A percentile compares a stretch with the other conserved stretches of the same genome.
Conservation (phyloP, 2,888 invertebrate genomes). For the Actias luna region DNA sequence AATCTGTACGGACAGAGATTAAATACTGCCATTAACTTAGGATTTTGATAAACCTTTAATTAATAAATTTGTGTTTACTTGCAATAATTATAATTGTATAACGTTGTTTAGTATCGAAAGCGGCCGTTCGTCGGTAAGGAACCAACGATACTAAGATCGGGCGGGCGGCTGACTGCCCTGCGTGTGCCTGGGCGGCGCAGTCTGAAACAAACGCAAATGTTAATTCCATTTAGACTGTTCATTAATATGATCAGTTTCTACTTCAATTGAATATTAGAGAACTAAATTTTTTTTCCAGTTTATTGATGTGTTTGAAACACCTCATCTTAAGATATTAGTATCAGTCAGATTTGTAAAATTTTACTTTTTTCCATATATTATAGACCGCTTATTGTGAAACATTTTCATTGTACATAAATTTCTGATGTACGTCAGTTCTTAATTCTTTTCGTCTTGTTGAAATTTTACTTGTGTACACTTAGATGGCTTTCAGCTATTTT, state of each 20-base stretch:
- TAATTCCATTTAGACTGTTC: slow-evolving; percentile 62
- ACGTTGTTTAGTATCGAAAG: slow-evolving; percentile 16
- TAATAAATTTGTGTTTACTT: not conserved
- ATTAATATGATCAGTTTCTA: slow-evolving; percentile 26
- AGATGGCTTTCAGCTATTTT: too few species aligned
- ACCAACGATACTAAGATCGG: slow-evolving; percentile 48
- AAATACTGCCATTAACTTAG: too few species aligned
- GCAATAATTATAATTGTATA: not conserved
- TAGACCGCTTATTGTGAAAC: not conserved
- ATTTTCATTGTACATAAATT: too few species aligned
- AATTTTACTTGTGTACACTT: too few species aligned
- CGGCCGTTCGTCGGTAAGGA: slow-evolving; percentile 37
- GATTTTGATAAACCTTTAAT: not conserved
- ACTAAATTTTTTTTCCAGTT: not conserved
- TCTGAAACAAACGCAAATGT: slow-evolving; percentile 36
- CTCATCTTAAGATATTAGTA: not conserved
- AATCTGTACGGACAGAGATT: too few species aligned
- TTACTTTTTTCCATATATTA: not conserved
- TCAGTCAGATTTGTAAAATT: not conserved
- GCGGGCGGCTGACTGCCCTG: slow-evolving; percentile 37
- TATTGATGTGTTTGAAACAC: not conserved
- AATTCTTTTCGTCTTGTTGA: too few species aligned
- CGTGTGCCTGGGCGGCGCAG: slow-evolving; percentile 45
- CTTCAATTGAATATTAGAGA: slow-evolving; percentile 27
- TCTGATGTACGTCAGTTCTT: too few species aligned